These are phyloP conservation scores for Psittacula cyanocephala DNA, from an alignment of 2,113 vertebrate species.

Conservation along the genomic window DNA sequence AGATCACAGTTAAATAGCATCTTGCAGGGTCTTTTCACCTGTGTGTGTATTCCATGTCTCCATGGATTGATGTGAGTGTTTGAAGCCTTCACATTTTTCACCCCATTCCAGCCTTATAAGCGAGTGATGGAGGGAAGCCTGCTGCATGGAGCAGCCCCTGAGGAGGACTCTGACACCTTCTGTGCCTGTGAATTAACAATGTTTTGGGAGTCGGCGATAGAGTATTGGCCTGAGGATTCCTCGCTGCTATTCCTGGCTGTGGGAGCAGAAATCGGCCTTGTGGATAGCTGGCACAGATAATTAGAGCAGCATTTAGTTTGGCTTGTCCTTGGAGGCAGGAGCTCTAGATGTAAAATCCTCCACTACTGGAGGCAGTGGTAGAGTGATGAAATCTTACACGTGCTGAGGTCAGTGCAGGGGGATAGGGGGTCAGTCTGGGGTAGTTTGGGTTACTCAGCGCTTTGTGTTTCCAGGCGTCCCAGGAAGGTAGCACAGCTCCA, in stretches of 20 bases:
- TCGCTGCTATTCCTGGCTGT: conserved; percentile 63
- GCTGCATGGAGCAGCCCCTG: neutral
- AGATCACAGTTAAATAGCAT: neutral
- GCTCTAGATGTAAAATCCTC: conserved; percentile 29
- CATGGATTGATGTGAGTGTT: rapidly evolving
- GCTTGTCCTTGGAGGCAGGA: conserved; percentile 56
- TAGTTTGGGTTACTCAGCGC: neutral
- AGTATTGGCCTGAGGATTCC: conserved; percentile 63
- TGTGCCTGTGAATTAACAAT: neutral
- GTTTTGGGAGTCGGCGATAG: neutral
- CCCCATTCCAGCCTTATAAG: neutral
- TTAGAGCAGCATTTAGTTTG: conserved; percentile 35
- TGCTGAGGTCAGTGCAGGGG: neutral
- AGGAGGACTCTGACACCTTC: neutral
- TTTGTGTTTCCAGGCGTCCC: neutral
- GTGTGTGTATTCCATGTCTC: rapidly evolving
- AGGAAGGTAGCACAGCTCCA: neutral
- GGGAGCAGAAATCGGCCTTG: conserved; percentile 28
- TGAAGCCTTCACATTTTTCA: neutral
- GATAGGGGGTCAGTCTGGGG: rapidly evolving
- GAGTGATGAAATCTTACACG: neutral
- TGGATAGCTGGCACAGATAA: conserved; percentile 51
- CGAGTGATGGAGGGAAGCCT: neutral
- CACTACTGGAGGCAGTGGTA: neutral
- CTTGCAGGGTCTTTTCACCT: neutral